Percentiles rank a stretch among this genome's conserved stretches.
phyloP scores from a whole-genome alignment of 92 coral and sea anemone species.

The Zoanthus gigantus region DNA sequence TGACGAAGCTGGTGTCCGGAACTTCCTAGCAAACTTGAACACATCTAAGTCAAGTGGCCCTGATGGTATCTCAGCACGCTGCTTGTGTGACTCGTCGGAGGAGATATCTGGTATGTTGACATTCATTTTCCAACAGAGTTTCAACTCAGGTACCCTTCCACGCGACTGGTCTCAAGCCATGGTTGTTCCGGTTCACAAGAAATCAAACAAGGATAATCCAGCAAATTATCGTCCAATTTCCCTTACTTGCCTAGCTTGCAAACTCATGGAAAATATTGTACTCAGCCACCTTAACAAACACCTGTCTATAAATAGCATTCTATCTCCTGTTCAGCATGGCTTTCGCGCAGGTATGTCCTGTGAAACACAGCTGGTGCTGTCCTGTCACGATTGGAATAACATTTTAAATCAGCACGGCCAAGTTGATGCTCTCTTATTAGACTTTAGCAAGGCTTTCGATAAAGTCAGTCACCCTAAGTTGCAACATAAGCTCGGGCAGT shows the following conservation, averaged over 20 bases:
- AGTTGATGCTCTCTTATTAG: constrained; percentile 40
- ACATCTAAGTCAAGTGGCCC: constrained; percentile 11
- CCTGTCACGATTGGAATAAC: constrained; percentile 33
- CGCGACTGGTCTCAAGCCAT: constrained; percentile 48
- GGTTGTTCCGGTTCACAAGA: constrained; percentile 41
- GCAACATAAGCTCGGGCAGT: constrained; percentile 32
- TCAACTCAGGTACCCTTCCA: constrained; percentile 40
- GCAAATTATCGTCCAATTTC: constrained; percentile 50
- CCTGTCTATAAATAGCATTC: constrained; percentile 33
- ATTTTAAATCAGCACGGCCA: constrained; percentile 39
- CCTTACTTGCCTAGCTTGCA: background rate
- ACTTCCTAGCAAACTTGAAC: constrained; percentile 3
- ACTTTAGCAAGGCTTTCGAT: constrained; percentile 22
- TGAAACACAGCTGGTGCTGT: constrained; percentile 48
- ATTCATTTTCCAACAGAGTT: constrained; percentile 34
- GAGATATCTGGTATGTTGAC: constrained; percentile 36
- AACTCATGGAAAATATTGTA: constrained; percentile 48
- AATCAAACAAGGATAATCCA: constrained; percentile 36
- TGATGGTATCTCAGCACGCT: constrained; percentile 21
- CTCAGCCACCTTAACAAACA: constrained; percentile 40
- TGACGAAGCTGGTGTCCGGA: constrained; percentile 22
- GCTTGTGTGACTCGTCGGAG: constrained; percentile 30
- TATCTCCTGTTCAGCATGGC: background rate
- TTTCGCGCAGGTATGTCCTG: constrained; percentile 45
- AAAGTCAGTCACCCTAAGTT: constrained; percentile 31